Base-by-base conservation (phyloP, 2,113 vertebrate species). In the Microtus pennsylvanicus region DNA sequence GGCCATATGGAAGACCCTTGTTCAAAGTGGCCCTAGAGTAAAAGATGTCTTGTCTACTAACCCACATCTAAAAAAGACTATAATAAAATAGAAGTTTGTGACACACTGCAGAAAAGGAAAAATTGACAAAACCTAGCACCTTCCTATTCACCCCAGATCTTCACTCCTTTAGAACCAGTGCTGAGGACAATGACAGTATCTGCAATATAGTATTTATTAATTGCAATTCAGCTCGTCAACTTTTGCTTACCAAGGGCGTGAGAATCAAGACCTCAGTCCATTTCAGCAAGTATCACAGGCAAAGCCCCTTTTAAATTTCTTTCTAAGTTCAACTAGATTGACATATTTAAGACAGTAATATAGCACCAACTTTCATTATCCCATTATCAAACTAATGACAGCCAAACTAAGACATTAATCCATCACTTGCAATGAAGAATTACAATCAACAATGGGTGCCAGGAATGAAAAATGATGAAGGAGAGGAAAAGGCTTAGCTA, bases 31-130 rank as follows among this genome's bases (percentile, higher is more conserved):
- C 30, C 26, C 63, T 85, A 61, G 50, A 69, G 5, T 65, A 92
- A 80, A 55, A 50, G 55, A 61, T 12, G 58, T 70, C 83, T 88
- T 92, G 35, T 33, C 50, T 83, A 69, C 35, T 42, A 26, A 95
- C 33, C 69, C 86, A 95, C 26, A 93, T 38, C 45, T 55, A 52
- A 82, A 94, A 87, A 77, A 61, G 30, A 11, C 63, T 45, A 30
- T 85, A 95, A 91, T 22, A 89, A 96, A 92, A 94, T 35, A 92
- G 12, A 86, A 87, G 87, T 67, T 88, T 94, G 28, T 72, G 35
- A 70, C 9, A 55, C 24, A 12, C 58, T 83, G 22, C 87, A 81
- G 38, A 94, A 95, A 86, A 92, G 26, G 55, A 0, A 3, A 75
- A 86, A 72, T 1, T 80, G 72, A 85, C 28, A 65, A 92, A 86